Evolutionary conservation across 1,140 invertebrate species (phyloP).

Genomic region (Cryptotermes secundus): DNA sequence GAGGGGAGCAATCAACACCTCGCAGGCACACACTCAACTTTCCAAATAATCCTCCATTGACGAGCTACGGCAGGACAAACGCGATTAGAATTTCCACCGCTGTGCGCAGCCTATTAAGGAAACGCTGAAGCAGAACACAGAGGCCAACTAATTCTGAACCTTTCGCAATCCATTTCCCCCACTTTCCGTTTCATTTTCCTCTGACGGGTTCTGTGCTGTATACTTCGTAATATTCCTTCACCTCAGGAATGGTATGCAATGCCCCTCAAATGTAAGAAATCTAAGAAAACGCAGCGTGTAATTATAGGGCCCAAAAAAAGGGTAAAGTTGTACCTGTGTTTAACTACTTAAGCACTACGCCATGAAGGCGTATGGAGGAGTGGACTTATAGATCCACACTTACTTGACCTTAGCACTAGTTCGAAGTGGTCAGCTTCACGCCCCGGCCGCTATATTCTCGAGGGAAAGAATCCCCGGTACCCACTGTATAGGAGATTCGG

Average conservation of each 20-base stretch:
- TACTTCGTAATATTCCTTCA: neutral
- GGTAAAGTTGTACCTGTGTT: too few relatives aligned
- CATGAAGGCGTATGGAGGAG: too few relatives aligned
- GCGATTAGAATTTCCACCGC: constrained; percentile 15
- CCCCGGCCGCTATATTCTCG: too few relatives aligned
- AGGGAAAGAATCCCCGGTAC: too few relatives aligned
- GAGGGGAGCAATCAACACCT: neutral
- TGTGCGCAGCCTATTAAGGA: neutral
- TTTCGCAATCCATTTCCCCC: neutral
- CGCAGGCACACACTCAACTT: neutral
- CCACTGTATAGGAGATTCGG: too few relatives aligned
- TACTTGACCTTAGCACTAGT: too few relatives aligned
- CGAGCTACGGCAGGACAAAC: neutral
- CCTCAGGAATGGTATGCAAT: neutral
- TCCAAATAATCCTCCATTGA: constrained; percentile 1
- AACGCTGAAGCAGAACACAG: neutral
- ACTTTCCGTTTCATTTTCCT: neutral
- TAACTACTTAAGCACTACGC: too few relatives aligned
- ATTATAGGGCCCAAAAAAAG: too few relatives aligned
- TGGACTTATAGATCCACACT: too few relatives aligned
- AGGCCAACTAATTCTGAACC: neutral
- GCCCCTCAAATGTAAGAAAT: too few relatives aligned
- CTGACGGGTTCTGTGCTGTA: neutral
- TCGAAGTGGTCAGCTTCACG: too few relatives aligned
- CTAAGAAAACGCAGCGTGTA: too few relatives aligned